A percentile compares a stretch with the other conserved stretches of the same genome.
Evolutionary conservation across 2,888 invertebrate genomes (phyloP).

Genomic region (Eupeodes latifasciatus): DNA sequence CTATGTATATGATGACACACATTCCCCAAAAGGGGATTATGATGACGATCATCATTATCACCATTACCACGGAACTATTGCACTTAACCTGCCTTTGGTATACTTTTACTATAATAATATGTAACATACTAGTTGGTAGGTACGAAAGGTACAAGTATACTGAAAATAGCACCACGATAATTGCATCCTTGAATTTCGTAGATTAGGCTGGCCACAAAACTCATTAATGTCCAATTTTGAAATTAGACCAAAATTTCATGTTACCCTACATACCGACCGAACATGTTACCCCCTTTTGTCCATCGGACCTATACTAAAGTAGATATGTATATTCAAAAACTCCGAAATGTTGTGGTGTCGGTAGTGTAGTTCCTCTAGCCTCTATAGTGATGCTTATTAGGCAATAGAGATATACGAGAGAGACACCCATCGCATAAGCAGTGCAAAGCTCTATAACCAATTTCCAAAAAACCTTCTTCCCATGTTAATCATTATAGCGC

Average conservation of each 20-base stretch:
- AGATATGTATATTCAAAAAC: too few species aligned
- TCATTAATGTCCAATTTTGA: conserved; percentile 73
- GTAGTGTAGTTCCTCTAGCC: too few species aligned
- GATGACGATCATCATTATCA: conserved; percentile 17
- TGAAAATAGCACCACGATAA: conserved; percentile 36
- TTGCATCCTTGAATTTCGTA: conserved; percentile 67
- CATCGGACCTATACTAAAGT: too few species aligned
- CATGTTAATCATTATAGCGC: conserved; percentile 62
- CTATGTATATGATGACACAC: conserved; percentile 35
- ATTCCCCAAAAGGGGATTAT: background rate
- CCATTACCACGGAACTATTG: conserved; percentile 26
- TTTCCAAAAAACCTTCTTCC: conserved; percentile 17
- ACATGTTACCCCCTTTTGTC: too few species aligned
- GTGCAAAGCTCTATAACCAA: background rate
- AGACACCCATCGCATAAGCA: background rate
- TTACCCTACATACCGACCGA: background rate
- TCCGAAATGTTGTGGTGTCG: too few species aligned
- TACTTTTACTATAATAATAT: background rate
- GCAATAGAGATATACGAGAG: background rate
- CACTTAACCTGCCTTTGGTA: conserved; percentile 47
- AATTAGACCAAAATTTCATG: conserved; percentile 59
- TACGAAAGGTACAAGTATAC: background rate
- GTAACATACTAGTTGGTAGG: background rate
- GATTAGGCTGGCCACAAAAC: conserved; percentile 70
- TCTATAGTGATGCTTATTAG: background rate